Conservation (phyloP, 2,797 vertebrate species). For the Pipistrellus pygmaeus region DNA sequence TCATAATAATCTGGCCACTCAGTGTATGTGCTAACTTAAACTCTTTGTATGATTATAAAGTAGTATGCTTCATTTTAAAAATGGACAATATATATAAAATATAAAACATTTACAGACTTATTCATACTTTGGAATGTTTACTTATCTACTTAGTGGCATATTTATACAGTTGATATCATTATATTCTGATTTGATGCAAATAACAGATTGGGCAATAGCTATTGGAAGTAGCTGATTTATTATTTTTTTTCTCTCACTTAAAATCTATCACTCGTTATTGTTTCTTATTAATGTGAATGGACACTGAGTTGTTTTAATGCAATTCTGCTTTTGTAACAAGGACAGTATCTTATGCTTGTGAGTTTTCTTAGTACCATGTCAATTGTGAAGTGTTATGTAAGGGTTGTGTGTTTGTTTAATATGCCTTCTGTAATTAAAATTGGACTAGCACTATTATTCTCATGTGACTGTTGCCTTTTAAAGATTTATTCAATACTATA, state of each 20-base stretch:
- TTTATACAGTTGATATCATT: neutral
- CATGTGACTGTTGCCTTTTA: neutral
- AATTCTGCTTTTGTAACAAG: neutral
- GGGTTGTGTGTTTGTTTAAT: neutral
- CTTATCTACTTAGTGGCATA: neutral
- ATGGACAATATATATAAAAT: neutral
- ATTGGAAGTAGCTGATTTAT: neutral
- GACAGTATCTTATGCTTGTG: neutral
- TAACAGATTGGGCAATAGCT: neutral
- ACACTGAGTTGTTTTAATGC: constrained; percentile 9
- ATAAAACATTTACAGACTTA: neutral
- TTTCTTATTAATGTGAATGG: constrained; percentile 3
- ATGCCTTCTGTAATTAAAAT: neutral
- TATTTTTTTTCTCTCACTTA: neutral
- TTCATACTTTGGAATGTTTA: constrained; percentile 29
- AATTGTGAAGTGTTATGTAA: neutral
- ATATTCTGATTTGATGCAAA: neutral
- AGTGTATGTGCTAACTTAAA: neutral
- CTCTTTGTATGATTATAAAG: neutral
- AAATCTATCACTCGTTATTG: neutral
- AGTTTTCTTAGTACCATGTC: neutral
- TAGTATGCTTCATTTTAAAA: constrained; percentile 17
- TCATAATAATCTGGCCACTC: too few relatives aligned
- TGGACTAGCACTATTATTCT: neutral
- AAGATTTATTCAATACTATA: neutral